Evolutionary conservation across 2,888 invertebrate genomes (phyloP), one percentile per base, ranked within the genome.

Genomic region (Tetragonula carbonaria): DNA sequence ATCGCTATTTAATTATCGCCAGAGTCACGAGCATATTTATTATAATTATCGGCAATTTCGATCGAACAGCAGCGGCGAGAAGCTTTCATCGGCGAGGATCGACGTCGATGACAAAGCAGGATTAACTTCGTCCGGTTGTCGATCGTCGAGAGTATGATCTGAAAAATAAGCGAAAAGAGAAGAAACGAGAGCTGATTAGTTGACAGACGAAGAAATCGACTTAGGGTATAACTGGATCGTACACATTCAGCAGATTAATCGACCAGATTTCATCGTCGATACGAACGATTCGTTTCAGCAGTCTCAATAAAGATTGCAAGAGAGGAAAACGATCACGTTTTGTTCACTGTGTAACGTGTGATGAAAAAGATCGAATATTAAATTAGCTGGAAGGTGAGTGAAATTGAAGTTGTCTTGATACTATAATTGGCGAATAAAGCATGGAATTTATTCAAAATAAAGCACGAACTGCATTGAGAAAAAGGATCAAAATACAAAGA

Each of bases 1-100:
- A 66, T 45, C 82, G 67, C 50, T 82, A 72, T 72, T 81, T 81
- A 71, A 82, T 82, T 81, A 71, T 73, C 55, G 50, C 38, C 18
- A 51, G 65, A 70, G 79, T 18, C 18, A n/a, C 51, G 16, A n/a
- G 33, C 59, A 50, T 28, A 28, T 66, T 75, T 62, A 45, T 45
- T 45, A 11, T 11, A 82, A 75, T 82, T 75, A 75, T 80, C n/a
- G 71, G 14, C 59, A 33, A 45, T 57, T 68, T 68, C 63, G 70
- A 51, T 82, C 65, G n/a, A 28, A 14, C 72, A n/a, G 57, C 23
- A 59, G 57, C 23, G 50, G 59, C n/a, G 45, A 28, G 14, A 63
- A 33, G 53, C 50, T 62, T 68, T 81, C 74, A 81, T 81, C 74
- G 62, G 53, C 66, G 53, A 51, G 53, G 18, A 50, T 67, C 79